These are phyloP conservation scores for Ochlodes sylvanus DNA, from an alignment of 2,888 invertebrate species.

Conservation along the genomic window DNA sequence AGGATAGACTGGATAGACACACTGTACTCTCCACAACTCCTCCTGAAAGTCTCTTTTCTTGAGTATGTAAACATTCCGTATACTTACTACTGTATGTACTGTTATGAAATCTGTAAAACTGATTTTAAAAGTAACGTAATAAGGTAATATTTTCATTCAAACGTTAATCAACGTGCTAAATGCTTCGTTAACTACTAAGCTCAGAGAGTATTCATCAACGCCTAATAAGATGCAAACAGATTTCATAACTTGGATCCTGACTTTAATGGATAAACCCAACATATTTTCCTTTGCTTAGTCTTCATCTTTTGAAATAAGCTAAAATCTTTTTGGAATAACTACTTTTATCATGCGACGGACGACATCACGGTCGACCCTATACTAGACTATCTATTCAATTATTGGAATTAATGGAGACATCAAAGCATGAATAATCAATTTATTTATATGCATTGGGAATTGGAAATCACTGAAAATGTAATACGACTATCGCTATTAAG, in stretches of 20 bases:
- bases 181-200: slow-evolving; percentile 37
- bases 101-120: background rate
- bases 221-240: slow-evolving; percentile 34
- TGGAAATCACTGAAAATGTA: no score
- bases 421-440: no score
- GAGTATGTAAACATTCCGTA: background rate
- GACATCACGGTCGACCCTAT: no score
- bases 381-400: no score
- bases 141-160: slow-evolving; percentile 5
- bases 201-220: slow-evolving; percentile 39
- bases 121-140: background rate
- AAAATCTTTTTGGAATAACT: no score
- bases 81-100: background rate
- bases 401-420: no score
- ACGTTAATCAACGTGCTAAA: slow-evolving; percentile 20
- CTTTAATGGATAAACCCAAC: slow-evolving; percentile 8
- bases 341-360: no score
- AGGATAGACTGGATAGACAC: background rate
- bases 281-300: slow-evolving; percentile 4
- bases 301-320: background rate
- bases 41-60: background rate
- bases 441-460: no score
- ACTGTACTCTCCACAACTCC: background rate
- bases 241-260: slow-evolving; percentile 25
- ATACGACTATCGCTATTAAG: no score